phyloP scores from a whole-genome alignment of 1,140 invertebrate genomes.

The Bombus terrestris region DNA sequence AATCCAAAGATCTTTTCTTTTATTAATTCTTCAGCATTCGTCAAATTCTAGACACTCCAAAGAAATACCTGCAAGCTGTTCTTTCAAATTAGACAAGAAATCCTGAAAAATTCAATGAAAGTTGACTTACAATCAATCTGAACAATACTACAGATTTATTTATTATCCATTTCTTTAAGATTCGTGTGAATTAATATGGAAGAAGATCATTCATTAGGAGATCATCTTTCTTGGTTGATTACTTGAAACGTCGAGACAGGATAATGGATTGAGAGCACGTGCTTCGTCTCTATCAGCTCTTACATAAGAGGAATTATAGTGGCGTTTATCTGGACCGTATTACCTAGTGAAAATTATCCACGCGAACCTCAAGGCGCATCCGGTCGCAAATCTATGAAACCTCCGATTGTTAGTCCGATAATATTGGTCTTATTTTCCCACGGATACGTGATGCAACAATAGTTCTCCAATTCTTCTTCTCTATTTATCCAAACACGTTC shows the following conservation, averaged over 20 bases:
- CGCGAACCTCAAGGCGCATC: background rate
- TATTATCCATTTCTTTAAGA: too few relatives aligned
- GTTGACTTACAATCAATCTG: too few relatives aligned
- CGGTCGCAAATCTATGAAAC: background rate
- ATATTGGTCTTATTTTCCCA: background rate
- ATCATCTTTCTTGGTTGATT: background rate
- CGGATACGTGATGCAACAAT: background rate
- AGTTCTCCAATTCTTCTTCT: background rate
- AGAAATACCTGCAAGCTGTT: too few relatives aligned
- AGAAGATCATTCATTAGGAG: background rate
- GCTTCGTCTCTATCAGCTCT: background rate
- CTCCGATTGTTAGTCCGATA: background rate
- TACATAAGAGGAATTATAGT: background rate
- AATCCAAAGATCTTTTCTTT: too few relatives aligned
- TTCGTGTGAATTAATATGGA: accelerated
- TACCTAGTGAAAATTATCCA: background rate
- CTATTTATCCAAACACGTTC: too few relatives aligned
- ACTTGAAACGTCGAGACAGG: background rate
- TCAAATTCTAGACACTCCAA: too few relatives aligned
- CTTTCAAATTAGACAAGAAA: too few relatives aligned
- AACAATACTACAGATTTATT: too few relatives aligned
- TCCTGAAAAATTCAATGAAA: too few relatives aligned
- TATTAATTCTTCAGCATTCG: too few relatives aligned
- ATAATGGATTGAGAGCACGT: background rate
- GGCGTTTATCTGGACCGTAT: background rate